Evolutionary conservation across 2,113 vertebrate species (phyloP).

Genomic region (Hemiprocne comata): DNA sequence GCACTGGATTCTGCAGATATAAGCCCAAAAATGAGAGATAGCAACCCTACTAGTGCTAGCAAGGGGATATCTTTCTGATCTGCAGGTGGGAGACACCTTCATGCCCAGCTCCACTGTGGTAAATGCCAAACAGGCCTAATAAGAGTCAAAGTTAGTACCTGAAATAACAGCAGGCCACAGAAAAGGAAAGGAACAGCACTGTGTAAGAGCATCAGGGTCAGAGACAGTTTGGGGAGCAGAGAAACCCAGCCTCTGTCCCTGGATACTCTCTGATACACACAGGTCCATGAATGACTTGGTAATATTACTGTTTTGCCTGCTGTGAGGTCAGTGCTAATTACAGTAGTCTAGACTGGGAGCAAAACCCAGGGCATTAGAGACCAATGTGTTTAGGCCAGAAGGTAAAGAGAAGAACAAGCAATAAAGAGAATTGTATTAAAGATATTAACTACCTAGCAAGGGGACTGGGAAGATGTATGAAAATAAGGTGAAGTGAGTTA

Average conservation of each 20-base stretch:
- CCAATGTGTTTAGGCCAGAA: constrained; percentile 31
- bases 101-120: background rate
- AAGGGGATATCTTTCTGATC: background rate
- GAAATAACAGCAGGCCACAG: background rate
- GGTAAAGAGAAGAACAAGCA: constrained; percentile 43
- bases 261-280: background rate
- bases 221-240: background rate
- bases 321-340: constrained; percentile 35
- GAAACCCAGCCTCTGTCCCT: background rate
- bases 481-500: constrained; percentile 25
- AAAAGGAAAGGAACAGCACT: background rate
- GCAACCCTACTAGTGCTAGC: background rate
- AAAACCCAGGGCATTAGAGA: background rate
- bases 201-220: background rate
- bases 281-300: background rate
- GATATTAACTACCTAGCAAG: constrained; percentile 47
- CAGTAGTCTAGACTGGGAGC: background rate
- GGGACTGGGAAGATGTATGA: constrained; percentile 35
- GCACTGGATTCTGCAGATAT: background rate
- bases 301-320: background rate
- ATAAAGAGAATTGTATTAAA: constrained; percentile 65
- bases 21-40: background rate
- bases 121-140: background rate
- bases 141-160: background rate
- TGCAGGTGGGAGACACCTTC: background rate